Conservation (phyloP, 2,113 vertebrate species). For the Perca fluviatilis region DNA sequence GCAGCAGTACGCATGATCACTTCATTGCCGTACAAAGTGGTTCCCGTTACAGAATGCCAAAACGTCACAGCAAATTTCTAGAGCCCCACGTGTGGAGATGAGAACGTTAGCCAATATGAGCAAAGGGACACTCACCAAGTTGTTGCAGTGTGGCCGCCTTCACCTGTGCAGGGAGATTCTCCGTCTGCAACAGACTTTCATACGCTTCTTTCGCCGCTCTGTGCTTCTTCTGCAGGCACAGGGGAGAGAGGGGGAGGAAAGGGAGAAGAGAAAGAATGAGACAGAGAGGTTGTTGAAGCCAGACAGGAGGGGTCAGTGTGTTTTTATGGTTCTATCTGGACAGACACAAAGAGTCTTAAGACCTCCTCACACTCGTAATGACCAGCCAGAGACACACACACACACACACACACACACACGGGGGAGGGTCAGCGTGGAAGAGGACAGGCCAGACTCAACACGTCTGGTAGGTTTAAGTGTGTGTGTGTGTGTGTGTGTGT, state of each 20-base stretch:
- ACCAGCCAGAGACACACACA: constrained; percentile 37
- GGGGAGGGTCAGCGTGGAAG: constrained; percentile 73
- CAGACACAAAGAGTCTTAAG: constrained; percentile 76
- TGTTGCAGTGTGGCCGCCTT: constrained; percentile 98
- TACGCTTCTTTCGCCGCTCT: constrained; percentile 98
- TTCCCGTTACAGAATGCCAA: neutral
- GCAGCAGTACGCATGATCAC: too few relatives aligned
- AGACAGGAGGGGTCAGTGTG: constrained; percentile 69
- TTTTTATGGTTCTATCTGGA: constrained; percentile 76
- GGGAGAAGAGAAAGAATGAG: constrained; percentile 5
- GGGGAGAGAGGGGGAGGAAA: constrained; percentile 4
- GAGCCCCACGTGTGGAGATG: neutral
- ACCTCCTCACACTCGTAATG: constrained; percentile 73
- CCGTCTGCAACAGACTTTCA: constrained; percentile 95
- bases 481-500: constrained; percentile 30
- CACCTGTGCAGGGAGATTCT: constrained; percentile 97
- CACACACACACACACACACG: constrained; percentile 49
- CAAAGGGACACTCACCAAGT: constrained; percentile 89
- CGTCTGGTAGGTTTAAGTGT: constrained; percentile 57
- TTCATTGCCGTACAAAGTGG: neutral
- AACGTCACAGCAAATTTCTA: neutral
- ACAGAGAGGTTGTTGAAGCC: constrained; percentile 60
- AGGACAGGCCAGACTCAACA: constrained; percentile 78
- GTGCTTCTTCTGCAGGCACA: constrained; percentile 92
- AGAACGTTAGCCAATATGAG: too few relatives aligned